Base-by-base conservation (phyloP, 2,888 invertebrate genomes). In the Odontocerum albicorne region DNA sequence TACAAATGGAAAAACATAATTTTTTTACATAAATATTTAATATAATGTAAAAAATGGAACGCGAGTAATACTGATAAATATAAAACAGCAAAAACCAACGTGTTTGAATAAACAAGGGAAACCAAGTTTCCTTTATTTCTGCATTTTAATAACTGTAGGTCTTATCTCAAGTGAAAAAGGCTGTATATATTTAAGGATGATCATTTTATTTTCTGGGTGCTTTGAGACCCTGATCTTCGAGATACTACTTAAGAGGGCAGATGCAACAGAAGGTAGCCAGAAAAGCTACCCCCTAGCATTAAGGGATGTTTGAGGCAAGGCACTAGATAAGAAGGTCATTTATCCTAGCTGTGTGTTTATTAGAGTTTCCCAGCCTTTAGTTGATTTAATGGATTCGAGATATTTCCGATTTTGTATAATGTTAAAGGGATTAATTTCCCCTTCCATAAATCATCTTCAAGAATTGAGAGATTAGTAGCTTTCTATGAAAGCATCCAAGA, bases 181-280 rank as follows among this genome's bases (percentile, higher is more conserved):
- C n/a, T n/a, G n/a, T n/a, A n/a, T n/a, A n/a, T n/a, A n/a, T n/a
- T n/a, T n/a, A n/a, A n/a, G n/a, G n/a, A n/a, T n/a, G n/a, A n/a
- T n/a, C n/a, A n/a, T n/a, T n/a, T n/a, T n/a, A n/a, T n/a, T n/a
- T n/a, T n/a, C n/a, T n/a, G n/a, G n/a, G n/a, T n/a, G 22, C 44
- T 33, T 43, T 35, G 17, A 17, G n/a, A n/a, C 33, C 42, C 15
- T 33, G 47, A 33, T 33, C 51, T 19, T n/a, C n/a, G 40, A 35
- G 27, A 20, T 44, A 43, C 38, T 49, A 52, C 57, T 53, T 44
- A 43, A 42, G 36, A 45, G 57, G 57, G 46, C 57, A 49, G 43
- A 49, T 57, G 57, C 57, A 58, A 49, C 54, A 49, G 52, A 31
- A 42, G 57, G 54, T 50, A 53, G 53, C 31, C 19, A 16, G 4